Evolutionary conservation across 2,113 vertebrate genomes (phyloP), one percentile per base, ranked within the genome.

Genomic region (Acinonyx jubatus): DNA sequence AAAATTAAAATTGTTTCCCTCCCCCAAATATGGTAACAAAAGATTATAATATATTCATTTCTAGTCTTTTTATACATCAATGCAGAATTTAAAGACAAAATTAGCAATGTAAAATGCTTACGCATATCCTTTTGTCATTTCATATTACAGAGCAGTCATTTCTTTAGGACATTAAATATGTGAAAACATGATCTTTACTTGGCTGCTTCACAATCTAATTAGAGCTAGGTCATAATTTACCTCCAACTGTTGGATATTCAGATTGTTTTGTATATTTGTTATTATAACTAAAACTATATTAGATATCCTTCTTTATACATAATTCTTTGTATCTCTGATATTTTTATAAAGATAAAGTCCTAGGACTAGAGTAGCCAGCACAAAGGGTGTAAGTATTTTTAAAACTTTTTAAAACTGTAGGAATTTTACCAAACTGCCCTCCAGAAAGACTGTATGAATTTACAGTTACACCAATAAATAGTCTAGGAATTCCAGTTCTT

Each of bases 71-170:
- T 81, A 13, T 38, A 78, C 31, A 80, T 38, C 48, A 81, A 82
- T 31, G 45, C 25, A 89, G 36, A 65, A 95, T 89, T 96, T 96
- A 23, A 95, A 97, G 92, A 41, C 36, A 78, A 94, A 96, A 52
- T 29, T 50, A 94, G 14, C 45, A 87, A 14, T 80, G 63, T 50
- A 92, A 80, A 92, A 92, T 83, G 36, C 11, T 78, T 80, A 36
- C 1, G 29, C 1, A 57, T 52, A 61, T 29, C 5, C n/a, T 16
- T 36, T 61, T 31, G 33, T 55, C 55, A 81, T 25, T 91, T 80
- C 57, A 50, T 69, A 87, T 29, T 86, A 78, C 5, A 83, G 11
- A 91, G 2, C 18, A 65, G 85, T 23, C 31, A 15, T 74, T 81
- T 82, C 61, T 93, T 73, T 29, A 38, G n/a, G 68, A 86, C 33